Percentiles rank a stretch among this genome's conserved stretches.
phyloP scores from a whole-genome alignment of 2,113 vertebrate genomes.

The Serinus canaria region DNA sequence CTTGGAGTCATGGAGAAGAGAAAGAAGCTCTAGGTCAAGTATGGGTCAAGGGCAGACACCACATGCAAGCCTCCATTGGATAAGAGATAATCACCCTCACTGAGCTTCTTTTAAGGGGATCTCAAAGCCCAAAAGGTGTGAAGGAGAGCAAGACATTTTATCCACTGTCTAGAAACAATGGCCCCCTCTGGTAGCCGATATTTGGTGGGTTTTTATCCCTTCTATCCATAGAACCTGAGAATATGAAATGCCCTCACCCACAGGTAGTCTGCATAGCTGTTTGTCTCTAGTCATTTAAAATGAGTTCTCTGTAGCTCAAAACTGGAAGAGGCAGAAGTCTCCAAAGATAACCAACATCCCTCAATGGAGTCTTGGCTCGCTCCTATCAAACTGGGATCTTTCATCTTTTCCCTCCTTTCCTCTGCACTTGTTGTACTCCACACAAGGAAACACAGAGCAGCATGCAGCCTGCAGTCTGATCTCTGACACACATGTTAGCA shows the following conservation, averaged over 20 bases:
- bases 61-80: neutral
- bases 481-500: neutral
- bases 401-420: neutral
- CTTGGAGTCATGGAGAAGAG: neutral
- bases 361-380: neutral
- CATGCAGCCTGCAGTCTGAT: neutral
- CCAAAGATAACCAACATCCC: neutral
- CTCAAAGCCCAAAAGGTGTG: neutral
- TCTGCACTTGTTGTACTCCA: neutral
- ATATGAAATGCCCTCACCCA: neutral
- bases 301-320: neutral
- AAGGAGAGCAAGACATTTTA: neutral
- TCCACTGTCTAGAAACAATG: neutral
- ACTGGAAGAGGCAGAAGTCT: neutral
- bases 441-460: neutral
- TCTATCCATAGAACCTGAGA: neutral
- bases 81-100: neutral
- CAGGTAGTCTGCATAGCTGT: neutral
- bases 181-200: neutral
- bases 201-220: neutral
- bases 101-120: neutral
- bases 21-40: neutral
- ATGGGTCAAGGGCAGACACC: neutral
- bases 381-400: neutral
- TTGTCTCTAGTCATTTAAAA: neutral